These are phyloP conservation scores for Andrena dorsata DNA, from an alignment of 2,888 invertebrate species.

Conservation along the genomic window DNA sequence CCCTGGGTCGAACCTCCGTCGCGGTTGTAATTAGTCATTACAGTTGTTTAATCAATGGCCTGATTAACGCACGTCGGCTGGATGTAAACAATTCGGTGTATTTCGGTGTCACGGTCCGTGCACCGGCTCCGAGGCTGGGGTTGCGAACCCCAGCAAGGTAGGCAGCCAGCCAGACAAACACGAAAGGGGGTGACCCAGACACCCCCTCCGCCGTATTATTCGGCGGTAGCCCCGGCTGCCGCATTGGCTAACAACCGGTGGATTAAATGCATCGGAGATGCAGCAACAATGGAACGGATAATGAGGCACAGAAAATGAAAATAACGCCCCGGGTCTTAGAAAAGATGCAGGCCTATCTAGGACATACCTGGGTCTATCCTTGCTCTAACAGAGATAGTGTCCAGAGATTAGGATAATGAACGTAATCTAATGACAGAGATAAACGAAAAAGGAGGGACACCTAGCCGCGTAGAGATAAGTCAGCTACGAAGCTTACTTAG, in stretches of 20 bases:
- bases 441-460: background rate
- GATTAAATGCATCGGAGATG: conserved; percentile 49
- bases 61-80: conserved; percentile 38
- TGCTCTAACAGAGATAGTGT: background rate
- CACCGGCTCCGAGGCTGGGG: conserved; percentile 68
- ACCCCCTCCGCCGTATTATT: conserved; percentile 78
- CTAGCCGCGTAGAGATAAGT: background rate
- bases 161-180: conserved; percentile 76
- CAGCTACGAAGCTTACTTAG: too few relatives aligned
- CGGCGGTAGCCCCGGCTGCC: conserved; percentile 70
- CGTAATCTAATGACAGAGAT: background rate
- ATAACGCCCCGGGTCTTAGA: conserved; percentile 9
- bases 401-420: background rate
- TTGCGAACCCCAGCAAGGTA: conserved; percentile 79
- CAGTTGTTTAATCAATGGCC: conserved; percentile 49
- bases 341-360: too few relatives aligned
- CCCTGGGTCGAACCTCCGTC: background rate
- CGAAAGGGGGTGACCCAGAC: conserved; percentile 84
- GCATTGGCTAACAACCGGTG: conserved; percentile 74
- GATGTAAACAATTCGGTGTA: conserved; percentile 71
- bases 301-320: conserved; percentile 31
- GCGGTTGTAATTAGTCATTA: conserved; percentile 46
- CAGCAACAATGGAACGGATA: conserved; percentile 32
- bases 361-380: too few relatives aligned
- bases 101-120: conserved; percentile 66